Evolutionary conservation across 2,797 vertebrate species (phyloP), one percentile per base, ranked within the genome.

Genomic region (Leptatherina wallacei): DNA sequence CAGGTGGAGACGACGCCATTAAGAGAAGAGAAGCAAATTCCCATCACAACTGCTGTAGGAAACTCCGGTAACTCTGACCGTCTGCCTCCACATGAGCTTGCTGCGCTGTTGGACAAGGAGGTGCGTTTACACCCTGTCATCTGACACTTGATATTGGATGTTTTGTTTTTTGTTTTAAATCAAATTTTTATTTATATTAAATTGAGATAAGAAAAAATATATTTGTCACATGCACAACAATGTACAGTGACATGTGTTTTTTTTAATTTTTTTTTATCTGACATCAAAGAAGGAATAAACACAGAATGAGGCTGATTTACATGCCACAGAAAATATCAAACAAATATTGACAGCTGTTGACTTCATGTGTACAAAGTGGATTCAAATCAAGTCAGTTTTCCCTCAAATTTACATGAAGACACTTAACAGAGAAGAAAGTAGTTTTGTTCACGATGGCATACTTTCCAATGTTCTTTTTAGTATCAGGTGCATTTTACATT

Each of bases 1-100:
- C 97, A 98, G 81, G 98, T 99, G 82, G 97, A 99, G 92, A 97
- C 96, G 7, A 99, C 96, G 0, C 97, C 97, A 0, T 88, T 99
- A 40, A 94, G 98, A 58, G 98, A 99, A 77, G 97, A 98, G 89
- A 99, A 97, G 81, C 98, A 98, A 89, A 96, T 99, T 75, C 96
- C 97, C 81, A 99, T 99, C 40, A 77, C 92, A 40, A 75, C 88
- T 0, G 20, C 80, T 38, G 20, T 73, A 0, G 85, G 76, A 51
- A 70, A 91, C 12, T 83, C 94, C 0, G 95, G 73, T 42, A 70
- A 91, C 13, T 83, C 94, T 0, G 95, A 96, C 60, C 91, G 91
- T 24, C 85, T 95, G 63, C 85, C 95, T 0, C 87, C 96, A 2
- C 95, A 96, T 6, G 97, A 98, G 75, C 94, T 97, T n/a, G 96